Conservation (phyloP, 2,113 vertebrate genomes). For the Eurypyga helias region DNA sequence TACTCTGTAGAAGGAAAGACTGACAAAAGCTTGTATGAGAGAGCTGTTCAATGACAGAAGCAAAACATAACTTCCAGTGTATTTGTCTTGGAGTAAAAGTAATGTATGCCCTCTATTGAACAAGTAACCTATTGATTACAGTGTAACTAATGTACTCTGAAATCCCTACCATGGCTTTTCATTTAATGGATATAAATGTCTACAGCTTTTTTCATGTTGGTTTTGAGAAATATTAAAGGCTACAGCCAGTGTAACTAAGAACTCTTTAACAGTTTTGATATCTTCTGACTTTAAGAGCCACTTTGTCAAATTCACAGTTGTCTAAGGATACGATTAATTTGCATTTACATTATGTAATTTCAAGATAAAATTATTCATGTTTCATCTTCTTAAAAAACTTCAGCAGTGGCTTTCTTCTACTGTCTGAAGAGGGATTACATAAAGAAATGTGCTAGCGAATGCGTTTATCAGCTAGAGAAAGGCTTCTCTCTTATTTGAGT, state of each 20-base stretch:
- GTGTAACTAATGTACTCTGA: neutral
- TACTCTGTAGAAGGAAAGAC: neutral
- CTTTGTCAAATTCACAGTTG: neutral
- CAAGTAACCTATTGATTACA: conserved; percentile 26
- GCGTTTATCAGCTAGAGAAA: neutral
- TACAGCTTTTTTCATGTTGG: neutral
- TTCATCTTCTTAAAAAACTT: neutral
- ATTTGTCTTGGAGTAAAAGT: conserved; percentile 9
- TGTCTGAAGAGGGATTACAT: neutral
- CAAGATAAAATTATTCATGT: neutral
- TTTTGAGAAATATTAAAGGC: neutral
- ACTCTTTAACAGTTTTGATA: neutral
- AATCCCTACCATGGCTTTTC: neutral
- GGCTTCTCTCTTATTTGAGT: neutral
- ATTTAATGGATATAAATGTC: neutral
- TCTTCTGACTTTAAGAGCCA: neutral
- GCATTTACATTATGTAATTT: neutral
- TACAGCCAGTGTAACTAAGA: neutral
- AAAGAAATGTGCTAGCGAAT: neutral
- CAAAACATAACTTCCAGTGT: neutral
- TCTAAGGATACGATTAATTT: conserved; percentile 4
- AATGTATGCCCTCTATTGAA: neutral
- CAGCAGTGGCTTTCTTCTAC: neutral
- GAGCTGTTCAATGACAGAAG: neutral
- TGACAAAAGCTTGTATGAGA: neutral